These are phyloP conservation scores for Tachypleus tridentatus DNA, from an alignment of 1,140 invertebrate species.

Conservation along the genomic window DNA sequence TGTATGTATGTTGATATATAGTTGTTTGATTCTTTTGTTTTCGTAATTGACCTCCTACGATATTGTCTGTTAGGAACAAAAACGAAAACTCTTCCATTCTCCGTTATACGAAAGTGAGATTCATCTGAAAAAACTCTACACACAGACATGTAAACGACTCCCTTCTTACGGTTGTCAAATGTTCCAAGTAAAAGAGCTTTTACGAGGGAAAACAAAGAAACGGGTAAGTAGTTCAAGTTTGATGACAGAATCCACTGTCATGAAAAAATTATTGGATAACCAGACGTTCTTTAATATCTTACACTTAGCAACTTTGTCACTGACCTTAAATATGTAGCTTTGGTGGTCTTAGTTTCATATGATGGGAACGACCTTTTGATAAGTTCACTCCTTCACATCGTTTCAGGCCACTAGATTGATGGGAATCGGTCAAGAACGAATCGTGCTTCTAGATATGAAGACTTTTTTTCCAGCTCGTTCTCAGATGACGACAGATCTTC, in stretches of 20 bases:
- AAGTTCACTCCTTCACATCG: conserved; percentile 12
- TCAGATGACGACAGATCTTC: conserved; percentile 48
- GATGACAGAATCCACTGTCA: no score
- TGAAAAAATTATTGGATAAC: no score
- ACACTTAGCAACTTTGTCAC: no score
- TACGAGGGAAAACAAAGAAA: conserved; percentile 48
- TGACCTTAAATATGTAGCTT: no score
- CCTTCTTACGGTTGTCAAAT: conserved; percentile 52
- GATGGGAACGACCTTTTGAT: no score
- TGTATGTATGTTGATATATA: no score
- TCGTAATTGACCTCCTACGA: no score
- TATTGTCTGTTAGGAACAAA: conserved; percentile 46
- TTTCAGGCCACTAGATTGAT: conserved; percentile 47
- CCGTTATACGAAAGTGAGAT: conserved; percentile 52
- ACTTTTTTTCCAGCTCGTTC: conserved; percentile 46
- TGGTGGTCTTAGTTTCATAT: no score
- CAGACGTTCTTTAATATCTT: no score
- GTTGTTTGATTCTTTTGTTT: no score
- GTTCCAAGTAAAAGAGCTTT: conserved; percentile 53
- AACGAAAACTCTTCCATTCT: conserved; percentile 54
- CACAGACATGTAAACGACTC: conserved; percentile 50
- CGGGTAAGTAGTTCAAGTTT: conserved; percentile 37
- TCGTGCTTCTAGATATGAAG: conserved; percentile 51
- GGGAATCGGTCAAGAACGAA: conserved; percentile 46
- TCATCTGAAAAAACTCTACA: conserved; percentile 53